A percentile compares a stretch with the other conserved stretches of the same genome.
These are phyloP conservation scores for Motacilla tschutschensis DNA, from an alignment of 2,113 vertebrate species.

Conservation along the genomic window DNA sequence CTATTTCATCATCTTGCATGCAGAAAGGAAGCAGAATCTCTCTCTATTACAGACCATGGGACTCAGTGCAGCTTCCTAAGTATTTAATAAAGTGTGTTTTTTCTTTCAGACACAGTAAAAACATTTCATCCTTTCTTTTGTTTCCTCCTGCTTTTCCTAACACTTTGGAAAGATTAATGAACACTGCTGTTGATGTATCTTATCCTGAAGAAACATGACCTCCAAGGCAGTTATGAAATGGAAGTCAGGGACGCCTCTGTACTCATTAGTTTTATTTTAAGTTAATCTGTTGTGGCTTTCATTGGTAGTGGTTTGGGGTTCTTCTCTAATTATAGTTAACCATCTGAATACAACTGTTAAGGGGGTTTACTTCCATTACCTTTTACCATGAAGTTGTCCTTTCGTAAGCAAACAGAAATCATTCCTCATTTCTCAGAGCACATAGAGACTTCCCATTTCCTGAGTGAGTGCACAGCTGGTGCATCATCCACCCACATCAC, in stretches of 20 bases:
- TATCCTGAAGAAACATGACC: background rate
- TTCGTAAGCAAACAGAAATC: background rate
- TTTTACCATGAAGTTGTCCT: background rate
- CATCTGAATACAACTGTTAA: background rate
- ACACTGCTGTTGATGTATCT: background rate
- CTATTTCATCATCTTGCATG: background rate
- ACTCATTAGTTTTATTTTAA: constrained; percentile 21
- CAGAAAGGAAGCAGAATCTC: background rate
- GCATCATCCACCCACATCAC: background rate
- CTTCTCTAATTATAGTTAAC: background rate
- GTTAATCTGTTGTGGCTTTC: background rate
- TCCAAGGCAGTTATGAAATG: constrained; percentile 5
- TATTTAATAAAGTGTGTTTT: background rate
- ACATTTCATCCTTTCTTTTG: background rate
- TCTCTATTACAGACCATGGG: background rate
- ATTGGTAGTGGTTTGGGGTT: background rate
- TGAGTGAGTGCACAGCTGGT: background rate
- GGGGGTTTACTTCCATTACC: background rate
- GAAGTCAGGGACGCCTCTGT: constrained; percentile 3
- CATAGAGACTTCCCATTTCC: background rate
- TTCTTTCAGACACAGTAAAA: background rate
- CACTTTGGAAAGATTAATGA: background rate
- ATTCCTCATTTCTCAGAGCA: background rate
- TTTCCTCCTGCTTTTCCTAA: background rate
- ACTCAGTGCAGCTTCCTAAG: background rate